A percentile compares a stretch with the other conserved stretches of the same genome.
Evolutionary conservation across 2,113 vertebrate species (phyloP).

Genomic region (Meles meles): DNA sequence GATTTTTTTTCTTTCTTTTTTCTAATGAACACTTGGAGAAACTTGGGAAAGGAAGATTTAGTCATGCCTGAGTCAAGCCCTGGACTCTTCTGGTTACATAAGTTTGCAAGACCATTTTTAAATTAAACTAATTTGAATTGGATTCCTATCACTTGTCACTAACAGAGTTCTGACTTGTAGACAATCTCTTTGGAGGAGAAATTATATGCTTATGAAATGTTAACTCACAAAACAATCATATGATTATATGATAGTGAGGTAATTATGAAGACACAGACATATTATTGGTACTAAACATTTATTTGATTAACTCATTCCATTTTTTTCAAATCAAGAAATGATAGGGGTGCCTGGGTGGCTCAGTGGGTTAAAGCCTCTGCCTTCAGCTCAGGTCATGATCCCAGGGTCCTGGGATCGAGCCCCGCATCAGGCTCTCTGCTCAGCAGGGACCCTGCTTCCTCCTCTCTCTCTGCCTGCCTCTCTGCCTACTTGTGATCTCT

Average conservation of each 20-base stretch:
- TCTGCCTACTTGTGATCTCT: no score
- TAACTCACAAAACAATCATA: neutral
- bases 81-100: neutral
- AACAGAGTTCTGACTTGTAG: neutral
- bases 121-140: neutral
- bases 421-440: no score
- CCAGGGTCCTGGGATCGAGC: no score
- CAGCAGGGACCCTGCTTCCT: no score
- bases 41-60: neutral
- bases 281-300: neutral
- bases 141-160: constrained; percentile 1
- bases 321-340: constrained; percentile 40
- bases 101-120: neutral
- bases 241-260: neutral
- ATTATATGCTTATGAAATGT: neutral
- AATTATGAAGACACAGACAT: neutral
- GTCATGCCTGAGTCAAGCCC: neutral
- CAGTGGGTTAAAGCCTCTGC: no score
- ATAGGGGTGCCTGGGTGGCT: no score
- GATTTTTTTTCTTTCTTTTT: neutral
- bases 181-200: neutral
- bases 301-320: neutral
- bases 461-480: no score
- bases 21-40: constrained; percentile 19
- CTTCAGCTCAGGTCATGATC: no score